A percentile compares a stretch with the other conserved stretches of the same genome.
Evolutionary conservation across 2,113 vertebrate species (phyloP).

Genomic region (Mesitornis unicolor): DNA sequence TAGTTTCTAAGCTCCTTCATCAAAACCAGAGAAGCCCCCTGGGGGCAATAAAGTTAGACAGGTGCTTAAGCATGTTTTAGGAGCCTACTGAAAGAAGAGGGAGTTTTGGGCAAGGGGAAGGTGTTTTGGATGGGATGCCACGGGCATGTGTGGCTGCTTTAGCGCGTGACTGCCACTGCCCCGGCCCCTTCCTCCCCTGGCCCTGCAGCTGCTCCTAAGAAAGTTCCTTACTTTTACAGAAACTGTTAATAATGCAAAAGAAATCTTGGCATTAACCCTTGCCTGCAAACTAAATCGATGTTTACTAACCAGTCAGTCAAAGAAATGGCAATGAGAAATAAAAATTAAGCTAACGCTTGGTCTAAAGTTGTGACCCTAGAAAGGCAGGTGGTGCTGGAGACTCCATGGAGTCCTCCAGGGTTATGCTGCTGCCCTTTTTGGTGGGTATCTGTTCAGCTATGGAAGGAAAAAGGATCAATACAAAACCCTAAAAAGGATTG

Average conservation of each 20-base stretch:
- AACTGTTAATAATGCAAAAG: background rate
- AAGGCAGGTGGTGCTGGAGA: background rate
- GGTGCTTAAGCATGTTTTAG: background rate
- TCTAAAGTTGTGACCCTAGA: background rate
- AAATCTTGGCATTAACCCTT: background rate
- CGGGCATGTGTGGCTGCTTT: accelerated
- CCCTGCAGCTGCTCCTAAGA: background rate
- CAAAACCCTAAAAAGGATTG: background rate
- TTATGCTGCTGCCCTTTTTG: background rate
- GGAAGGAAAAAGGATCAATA: background rate
- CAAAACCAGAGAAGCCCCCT: background rate
- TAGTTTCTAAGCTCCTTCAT: background rate
- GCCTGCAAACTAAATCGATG: background rate
- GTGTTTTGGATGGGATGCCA: background rate
- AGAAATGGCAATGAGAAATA: background rate
- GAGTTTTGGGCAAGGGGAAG: background rate
- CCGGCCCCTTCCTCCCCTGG: accelerated
- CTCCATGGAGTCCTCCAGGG: background rate
- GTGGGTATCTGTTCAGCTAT: background rate
- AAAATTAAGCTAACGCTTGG: background rate
- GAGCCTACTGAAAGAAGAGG: background rate
- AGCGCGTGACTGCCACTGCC: background rate
- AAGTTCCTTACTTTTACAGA: background rate
- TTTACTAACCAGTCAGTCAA: accelerated
- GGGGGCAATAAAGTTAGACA: background rate